Conservation (phyloP, 2,113 vertebrate genomes). For the Tenebrosternarchus preto region DNA sequence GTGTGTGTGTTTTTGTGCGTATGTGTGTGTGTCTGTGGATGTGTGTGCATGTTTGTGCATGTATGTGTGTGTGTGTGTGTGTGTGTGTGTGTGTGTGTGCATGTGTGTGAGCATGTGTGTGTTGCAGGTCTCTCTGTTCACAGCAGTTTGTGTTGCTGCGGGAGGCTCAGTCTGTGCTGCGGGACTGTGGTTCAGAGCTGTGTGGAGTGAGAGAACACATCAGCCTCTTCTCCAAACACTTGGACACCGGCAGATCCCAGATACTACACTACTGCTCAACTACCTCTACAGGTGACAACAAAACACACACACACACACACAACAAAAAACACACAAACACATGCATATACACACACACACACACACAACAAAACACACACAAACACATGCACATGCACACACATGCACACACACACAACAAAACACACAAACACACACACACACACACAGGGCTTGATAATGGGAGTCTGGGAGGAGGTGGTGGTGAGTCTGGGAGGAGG, state of each 20-base stretch:
- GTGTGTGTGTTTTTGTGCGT: too few species aligned
- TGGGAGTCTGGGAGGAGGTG: background rate
- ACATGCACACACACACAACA: too few species aligned
- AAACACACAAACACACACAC: too few species aligned
- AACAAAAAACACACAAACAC: slow-evolving; percentile 11
- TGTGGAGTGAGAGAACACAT: slow-evolving; percentile 26
- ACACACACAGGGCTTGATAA: slow-evolving; percentile 14
- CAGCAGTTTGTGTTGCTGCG: slow-evolving; percentile 37
- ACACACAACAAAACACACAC: slow-evolving; percentile 30
- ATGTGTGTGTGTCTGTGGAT: too few species aligned
- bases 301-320: slow-evolving; percentile 33
- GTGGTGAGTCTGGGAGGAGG: background rate
- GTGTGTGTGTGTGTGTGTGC: slow-evolving; percentile 5
- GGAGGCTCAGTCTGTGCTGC: slow-evolving; percentile 10
- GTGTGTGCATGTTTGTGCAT: too few species aligned
- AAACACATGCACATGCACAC: background rate
- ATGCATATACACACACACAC: slow-evolving; percentile 25
- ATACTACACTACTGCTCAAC: slow-evolving; percentile 46
- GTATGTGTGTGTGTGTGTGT: too few species aligned
- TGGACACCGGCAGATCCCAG: slow-evolving; percentile 21
- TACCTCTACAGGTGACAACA: slow-evolving; percentile 38
- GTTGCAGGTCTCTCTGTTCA: slow-evolving; percentile 29
- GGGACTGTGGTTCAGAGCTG: slow-evolving; percentile 31
- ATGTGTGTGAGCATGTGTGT: slow-evolving; percentile 34
- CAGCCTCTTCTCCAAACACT: slow-evolving; percentile 30